Base-by-base conservation (phyloP, 2,113 vertebrate genomes). In the Drymodes brunneopygia region DNA sequence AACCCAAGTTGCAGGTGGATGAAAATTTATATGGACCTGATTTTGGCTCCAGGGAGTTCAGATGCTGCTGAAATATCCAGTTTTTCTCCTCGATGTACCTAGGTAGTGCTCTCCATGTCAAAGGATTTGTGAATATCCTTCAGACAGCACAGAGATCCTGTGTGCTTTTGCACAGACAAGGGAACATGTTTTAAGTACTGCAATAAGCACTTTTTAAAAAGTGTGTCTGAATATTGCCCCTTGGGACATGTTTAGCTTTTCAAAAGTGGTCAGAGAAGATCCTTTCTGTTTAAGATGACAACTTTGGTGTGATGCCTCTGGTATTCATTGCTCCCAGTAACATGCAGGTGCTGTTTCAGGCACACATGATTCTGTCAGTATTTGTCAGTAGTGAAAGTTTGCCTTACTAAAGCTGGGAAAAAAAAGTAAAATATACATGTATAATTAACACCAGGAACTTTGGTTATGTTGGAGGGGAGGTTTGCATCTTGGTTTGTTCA, bases 101-200 rank as follows among this genome's bases (percentile, higher is more conserved):
- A 33, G 27, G 6, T 56, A 47, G 12, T 1, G 0, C 4, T 48
- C 1, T 91, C 11, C 24, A 4, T 12, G n/a, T 51, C 33, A 61
- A 77, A 45, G 7, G 3, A 24, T n/a, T 69, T 44, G 12, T 44
- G 40, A 47, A 19, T 60, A 31, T 54, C 22, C 15, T 69, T 72
- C n/a, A 19, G 40, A 28, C 6, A 40, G 14, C 24, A 60, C 6
- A 16, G 36, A 48, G 10, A 53, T 70, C 7, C 7, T 17, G 13
- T 20, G 21, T 61, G 44, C 6, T 61, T 78, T 70, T 58, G 17
- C 50, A 70, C 9, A n/a, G 38, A n/a, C 23, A 38, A 60, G 2
- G 10, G 7, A 16, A n/a, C 3, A 2, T 18, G 15, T 22, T 28
- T 71, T 36, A 50, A 47, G 5, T n/a, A 22, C 31, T 73, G 10